Evolutionary conservation across 2,888 invertebrate genomes (phyloP).

Genomic region (Sympetrum striolatum): DNA sequence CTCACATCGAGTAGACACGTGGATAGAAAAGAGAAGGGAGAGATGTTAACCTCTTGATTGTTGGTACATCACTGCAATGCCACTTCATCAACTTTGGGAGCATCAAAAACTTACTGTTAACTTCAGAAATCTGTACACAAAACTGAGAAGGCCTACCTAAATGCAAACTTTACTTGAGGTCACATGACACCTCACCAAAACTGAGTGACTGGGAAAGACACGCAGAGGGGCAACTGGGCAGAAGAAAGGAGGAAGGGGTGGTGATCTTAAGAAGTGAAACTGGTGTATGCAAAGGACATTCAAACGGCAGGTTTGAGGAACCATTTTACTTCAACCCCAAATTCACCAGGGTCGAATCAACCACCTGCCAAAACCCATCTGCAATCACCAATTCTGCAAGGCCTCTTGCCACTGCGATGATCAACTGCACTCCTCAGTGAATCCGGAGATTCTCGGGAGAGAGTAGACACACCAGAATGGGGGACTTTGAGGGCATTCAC

Average conservation of each 20-base stretch:
- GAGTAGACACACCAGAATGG: not conserved
- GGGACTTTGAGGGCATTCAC: not conserved
- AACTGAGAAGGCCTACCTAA: constrained; percentile 3
- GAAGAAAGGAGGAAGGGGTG: not conserved
- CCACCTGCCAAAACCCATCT: constrained; percentile 10
- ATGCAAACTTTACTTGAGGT: constrained; percentile 18
- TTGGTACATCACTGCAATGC: constrained; percentile 21
- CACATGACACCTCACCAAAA: constrained; percentile 12
- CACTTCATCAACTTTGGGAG: constrained; percentile 26
- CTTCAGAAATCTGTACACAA: constrained; percentile 17
- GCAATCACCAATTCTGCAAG: not conserved
- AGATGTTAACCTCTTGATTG: constrained; percentile 17
- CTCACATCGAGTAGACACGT: not conserved
- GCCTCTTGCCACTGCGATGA: not conserved
- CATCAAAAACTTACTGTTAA: not conserved
- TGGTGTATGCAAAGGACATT: not conserved
- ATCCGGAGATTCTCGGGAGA: constrained; percentile 11
- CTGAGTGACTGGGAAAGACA: not conserved
- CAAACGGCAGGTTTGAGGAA: not conserved
- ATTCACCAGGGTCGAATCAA: not conserved
- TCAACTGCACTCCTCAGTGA: constrained; percentile 21
- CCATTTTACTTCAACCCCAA: not conserved
- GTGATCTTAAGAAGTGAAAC: not conserved
- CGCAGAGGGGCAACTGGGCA: not conserved
- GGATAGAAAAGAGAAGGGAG: not conserved